Conservation (phyloP, 1,140 invertebrate species). For the Hypothenemus hampei region DNA sequence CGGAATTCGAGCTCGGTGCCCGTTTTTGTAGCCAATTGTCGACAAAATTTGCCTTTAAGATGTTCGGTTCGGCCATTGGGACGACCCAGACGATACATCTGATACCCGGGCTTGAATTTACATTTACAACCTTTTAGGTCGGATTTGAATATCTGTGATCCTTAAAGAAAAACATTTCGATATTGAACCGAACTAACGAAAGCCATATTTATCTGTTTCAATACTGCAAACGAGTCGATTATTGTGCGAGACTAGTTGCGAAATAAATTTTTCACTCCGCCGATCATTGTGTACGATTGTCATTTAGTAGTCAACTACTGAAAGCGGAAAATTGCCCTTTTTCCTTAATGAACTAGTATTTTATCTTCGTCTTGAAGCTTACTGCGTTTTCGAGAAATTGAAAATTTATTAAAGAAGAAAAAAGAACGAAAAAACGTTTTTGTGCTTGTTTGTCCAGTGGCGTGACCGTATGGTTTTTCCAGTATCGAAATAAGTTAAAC, state of each 20-base stretch:
- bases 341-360: too few relatives aligned
- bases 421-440: too few relatives aligned
- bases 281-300: too few relatives aligned
- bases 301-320: too few relatives aligned
- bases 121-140: background rate
- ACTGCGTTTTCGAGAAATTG: too few relatives aligned
- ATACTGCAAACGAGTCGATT: background rate
- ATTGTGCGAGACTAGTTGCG: background rate
- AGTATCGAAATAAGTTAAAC: constrained; percentile 95
- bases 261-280: background rate
- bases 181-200: background rate
- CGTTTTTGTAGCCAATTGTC: background rate
- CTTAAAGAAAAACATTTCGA: too few relatives aligned
- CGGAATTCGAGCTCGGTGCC: too few relatives aligned
- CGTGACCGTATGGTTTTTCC: constrained; percentile 37
- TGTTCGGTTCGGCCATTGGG: background rate
- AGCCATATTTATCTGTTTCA: background rate
- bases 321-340: too few relatives aligned
- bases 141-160: too few relatives aligned
- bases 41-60: background rate
- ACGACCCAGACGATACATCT: background rate
- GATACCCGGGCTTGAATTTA: background rate
- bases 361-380: too few relatives aligned
- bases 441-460: background rate
- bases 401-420: too few relatives aligned